phyloP scores from a whole-genome alignment of 2,888 invertebrate genomes.

The Tanypteryx hageni region DNA sequence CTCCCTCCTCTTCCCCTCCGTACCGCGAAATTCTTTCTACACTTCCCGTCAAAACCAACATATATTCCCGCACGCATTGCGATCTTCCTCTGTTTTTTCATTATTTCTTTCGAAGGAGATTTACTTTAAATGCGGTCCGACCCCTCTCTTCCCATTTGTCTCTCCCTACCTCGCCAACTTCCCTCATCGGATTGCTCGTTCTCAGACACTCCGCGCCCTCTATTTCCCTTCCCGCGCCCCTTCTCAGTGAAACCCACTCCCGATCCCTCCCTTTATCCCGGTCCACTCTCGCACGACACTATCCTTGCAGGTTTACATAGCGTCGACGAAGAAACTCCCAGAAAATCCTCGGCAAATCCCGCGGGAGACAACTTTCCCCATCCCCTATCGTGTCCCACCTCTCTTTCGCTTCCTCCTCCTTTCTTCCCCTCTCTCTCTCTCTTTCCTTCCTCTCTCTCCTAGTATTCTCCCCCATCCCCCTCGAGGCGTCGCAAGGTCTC shows the following conservation, averaged over 20 bases:
- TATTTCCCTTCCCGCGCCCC: background rate
- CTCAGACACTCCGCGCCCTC: background rate
- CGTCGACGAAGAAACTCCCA: conserved; percentile 30
- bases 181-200: background rate
- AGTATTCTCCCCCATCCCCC: background rate
- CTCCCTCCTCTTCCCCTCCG: background rate
- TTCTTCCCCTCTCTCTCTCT: background rate
- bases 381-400: background rate
- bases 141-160: background rate
- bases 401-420: background rate
- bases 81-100: background rate
- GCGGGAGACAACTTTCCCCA: background rate
- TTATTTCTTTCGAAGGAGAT: background rate
- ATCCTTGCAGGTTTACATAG: conserved; percentile 55
- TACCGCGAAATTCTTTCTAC: background rate
- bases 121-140: background rate
- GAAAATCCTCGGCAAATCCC: conserved; percentile 50
- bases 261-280: background rate
- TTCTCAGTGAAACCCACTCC: background rate
- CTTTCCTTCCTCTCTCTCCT: background rate
- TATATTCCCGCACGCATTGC: background rate
- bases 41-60: background rate
- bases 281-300: conserved; percentile 48
- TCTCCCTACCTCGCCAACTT: background rate
- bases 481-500: background rate